Evolutionary conservation across 2,888 invertebrate genomes (phyloP), one percentile per base, ranked within the genome.

Genomic region (Seira sanloemensis): DNA sequence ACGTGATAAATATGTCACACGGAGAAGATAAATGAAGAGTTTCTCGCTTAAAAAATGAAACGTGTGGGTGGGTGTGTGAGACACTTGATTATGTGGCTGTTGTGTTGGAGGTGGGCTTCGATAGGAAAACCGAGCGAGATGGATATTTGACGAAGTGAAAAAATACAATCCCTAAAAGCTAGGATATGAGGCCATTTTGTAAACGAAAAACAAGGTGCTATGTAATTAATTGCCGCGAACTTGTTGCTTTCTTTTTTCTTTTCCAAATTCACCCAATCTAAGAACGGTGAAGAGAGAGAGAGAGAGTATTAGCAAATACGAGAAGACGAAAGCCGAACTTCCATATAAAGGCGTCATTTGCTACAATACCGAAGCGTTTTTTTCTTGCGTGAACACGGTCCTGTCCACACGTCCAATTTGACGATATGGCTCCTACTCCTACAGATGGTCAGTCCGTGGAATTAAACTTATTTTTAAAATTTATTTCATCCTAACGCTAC

Each of bases 391-490:
- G n/a, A n/a, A n/a, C n/a, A n/a, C n/a, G n/a, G n/a, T n/a, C 37
- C 50, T 50, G 50, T 18, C n/a, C 50, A 12, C 12, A 7, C 37
- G 2, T 50, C 50, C 50, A 50, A n/a, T 50, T 50, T 50, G 16
- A 50, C 12, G 50, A 50, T 50, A 50, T 50, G 50, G 50, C 50
- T 50, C 50, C 50, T 50, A 50, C 50, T 37, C 77, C 80, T 37
- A 73, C 77, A 82, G 82, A 82, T 82, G 82, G 82, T 82, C 77
- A 82, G 77, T 76, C 46, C 9, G 72, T 72, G 24, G n/a, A 67
- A 25, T 67, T 25, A 9, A n/a, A 67, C n/a, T n/a, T n/a, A n/a
- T n/a, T n/a, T n/a, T n/a, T n/a, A n/a, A n/a, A n/a, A n/a, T n/a
- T n/a, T n/a, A n/a, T n/a, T n/a, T n/a, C n/a, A n/a, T n/a, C n/a